Evolutionary conservation across 2,113 vertebrate species (phyloP).

Genomic region (Scophthalmus maximus): DNA sequence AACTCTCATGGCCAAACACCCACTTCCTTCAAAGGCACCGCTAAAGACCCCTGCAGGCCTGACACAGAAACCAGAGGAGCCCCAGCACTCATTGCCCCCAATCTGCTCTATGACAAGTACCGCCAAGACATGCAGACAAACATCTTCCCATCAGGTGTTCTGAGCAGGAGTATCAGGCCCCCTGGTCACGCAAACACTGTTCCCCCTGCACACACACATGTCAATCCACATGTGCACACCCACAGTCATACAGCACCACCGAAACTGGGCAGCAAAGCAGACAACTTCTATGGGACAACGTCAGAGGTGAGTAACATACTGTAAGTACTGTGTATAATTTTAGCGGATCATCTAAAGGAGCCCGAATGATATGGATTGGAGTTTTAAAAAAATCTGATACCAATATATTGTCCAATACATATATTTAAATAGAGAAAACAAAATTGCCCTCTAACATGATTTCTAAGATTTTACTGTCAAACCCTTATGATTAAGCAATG

Average conservation of each 20-base stretch:
- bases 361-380: too few relatives aligned
- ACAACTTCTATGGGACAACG: conserved; percentile 82
- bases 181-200: conserved; percentile 85
- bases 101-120: conserved; percentile 88
- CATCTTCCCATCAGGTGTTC: conserved; percentile 86
- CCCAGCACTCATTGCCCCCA: conserved; percentile 82
- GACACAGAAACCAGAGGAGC: conserved; percentile 75
- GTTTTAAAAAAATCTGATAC: too few relatives aligned
- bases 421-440: too few relatives aligned
- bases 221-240: conserved; percentile 24
- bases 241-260: conserved; percentile 87
- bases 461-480: too few relatives aligned
- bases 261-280: conserved; percentile 84
- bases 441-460: too few relatives aligned
- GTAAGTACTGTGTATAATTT: not conserved
- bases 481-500: too few relatives aligned
- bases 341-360: not conserved
- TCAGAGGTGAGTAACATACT: conserved; percentile 66
- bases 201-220: conserved; percentile 45
- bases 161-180: conserved; percentile 87
- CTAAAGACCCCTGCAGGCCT: conserved; percentile 74
- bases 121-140: conserved; percentile 90
- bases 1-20: conserved; percentile 77
- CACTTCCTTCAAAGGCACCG: conserved; percentile 65
- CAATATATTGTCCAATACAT: too few relatives aligned